Base-by-base conservation (phyloP, 92 coral and sea anemone species). In the Porites evermanni region DNA sequence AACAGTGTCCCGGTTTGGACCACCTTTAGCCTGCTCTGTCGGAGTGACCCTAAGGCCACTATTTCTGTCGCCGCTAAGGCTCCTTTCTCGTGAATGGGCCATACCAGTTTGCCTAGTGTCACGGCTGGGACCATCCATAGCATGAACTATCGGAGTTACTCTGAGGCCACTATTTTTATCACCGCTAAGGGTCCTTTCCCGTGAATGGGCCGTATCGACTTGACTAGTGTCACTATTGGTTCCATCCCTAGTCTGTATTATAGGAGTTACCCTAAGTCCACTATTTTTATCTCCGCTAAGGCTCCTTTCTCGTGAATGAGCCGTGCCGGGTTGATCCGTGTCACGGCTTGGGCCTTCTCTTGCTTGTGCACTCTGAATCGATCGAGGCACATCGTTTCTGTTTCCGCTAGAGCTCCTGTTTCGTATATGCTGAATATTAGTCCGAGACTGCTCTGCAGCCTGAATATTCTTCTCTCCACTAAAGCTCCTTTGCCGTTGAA, bases 151-250 rank as follows among this genome's bases (percentile, higher is more conserved):
- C 32, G 64, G 72, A 23, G 65, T 79, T 32, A 50, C 44, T 24
- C 59, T 47, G 21, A 61, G 52, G 18, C 72, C 80, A 69, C 67
- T 76, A 23, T 67, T 84, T 32, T 14, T 64, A 13, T 74, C 70
- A 7, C 64, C 82, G 69, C 82, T 77, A 2, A 56, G 67, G 56
- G 59, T 75, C 76, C 69, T 75, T 54, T 76, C 88, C 77, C 88
- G 47, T 38, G 6, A 38, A 38, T 38, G 47, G 47, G 47, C 47
- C 5, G 47, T 38, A 38, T 38, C 47, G 7, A 38, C 0, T 38
- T 38, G 47, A 38, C 6, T 38, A 38, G 47, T 38, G 47, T 38
- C 47, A 38, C 47, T 72, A 19, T 50, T 74, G 14, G 87, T 79
- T 14, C 23, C 58, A 17, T 83, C 79, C 44, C 51, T 82, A 38